Base-by-base conservation (phyloP, 2,888 invertebrate species). In the Atethmia centrago region DNA sequence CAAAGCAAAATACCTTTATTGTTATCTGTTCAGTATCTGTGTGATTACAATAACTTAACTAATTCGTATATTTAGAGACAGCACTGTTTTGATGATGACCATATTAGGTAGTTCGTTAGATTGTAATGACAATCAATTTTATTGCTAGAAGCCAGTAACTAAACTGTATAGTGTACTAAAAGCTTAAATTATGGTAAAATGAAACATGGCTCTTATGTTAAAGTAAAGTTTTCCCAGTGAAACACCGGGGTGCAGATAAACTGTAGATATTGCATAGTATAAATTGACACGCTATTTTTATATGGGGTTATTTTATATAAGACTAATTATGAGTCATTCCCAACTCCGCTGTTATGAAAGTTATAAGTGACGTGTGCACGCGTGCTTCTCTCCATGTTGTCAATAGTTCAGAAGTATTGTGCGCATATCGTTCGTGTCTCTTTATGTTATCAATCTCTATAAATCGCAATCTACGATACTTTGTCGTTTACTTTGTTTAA, bases 271-370 rank as follows among this genome's bases (percentile, higher is more conserved):
- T 83, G 85, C 74, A 73, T 83, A 80, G 58, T 85, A 81, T 86
- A 86, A 85, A 85, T 80, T 65, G 83, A 87, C 85, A 78, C 75
- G 74, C 79, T 86, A 86, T 86, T 86, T 86, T 86, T 86, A 69
- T 86, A 86, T 62, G 59, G 73, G 64, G 79, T 86, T 83, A 79
- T 83, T 79, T 86, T 79, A 79, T 62, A 66, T 79, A 78, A 79
- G 62, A 64, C 64, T 79, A 74, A 64, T 16, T 56, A 61, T 28
- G 55, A 59, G 63, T 71, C 71, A 82, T 71, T 77, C 76, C 51
- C 74, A 72, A 65, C 36, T 69, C 28, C 25, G 74, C 55, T 62
- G 49, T 77, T 64, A 74, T 59, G 62, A 77, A 67, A 53, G 56
- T 68, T 61, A 47, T 59, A 51, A 55, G 28, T 45, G 71, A 69